Evolutionary conservation across 1,140 invertebrate species (phyloP).

Genomic region (Alviniconcha marisindica): DNA sequence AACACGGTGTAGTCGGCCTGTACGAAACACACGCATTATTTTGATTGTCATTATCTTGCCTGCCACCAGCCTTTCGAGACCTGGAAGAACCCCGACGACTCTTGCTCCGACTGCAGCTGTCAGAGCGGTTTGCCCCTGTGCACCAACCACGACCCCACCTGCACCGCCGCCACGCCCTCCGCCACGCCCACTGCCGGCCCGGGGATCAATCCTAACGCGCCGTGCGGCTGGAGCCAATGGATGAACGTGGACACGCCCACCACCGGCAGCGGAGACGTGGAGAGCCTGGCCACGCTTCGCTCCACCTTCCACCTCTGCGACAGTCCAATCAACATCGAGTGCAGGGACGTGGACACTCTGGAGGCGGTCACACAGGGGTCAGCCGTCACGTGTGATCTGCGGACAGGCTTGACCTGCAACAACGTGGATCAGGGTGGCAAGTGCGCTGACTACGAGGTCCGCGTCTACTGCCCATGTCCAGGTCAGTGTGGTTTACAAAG

Average conservation of each 20-base stretch:
- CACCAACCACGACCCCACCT: slow-evolving; percentile 44
- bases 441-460: slow-evolving; percentile 76
- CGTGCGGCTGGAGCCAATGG: slow-evolving; percentile 65
- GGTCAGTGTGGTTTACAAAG: not conserved
- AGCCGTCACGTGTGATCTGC: slow-evolving; percentile 69
- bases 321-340: slow-evolving; percentile 65
- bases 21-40: no score
- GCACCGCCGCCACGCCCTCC: slow-evolving; percentile 31
- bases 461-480: slow-evolving; percentile 75
- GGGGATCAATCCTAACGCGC: not conserved
- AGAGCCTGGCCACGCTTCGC: slow-evolving; percentile 50
- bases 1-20: no score
- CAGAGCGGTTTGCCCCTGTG: slow-evolving; percentile 51
- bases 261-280: slow-evolving; percentile 62
- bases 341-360: slow-evolving; percentile 51
- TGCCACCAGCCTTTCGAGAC: slow-evolving; percentile 55
- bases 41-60: no score
- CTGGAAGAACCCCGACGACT: slow-evolving; percentile 57
- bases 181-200: slow-evolving; percentile 13
- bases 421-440: slow-evolving; percentile 66
- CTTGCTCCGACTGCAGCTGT: slow-evolving; percentile 60
- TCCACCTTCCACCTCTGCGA: slow-evolving; percentile 50
- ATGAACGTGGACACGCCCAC: slow-evolving; percentile 62
- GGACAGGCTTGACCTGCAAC: slow-evolving; percentile 72
- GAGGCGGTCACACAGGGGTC: slow-evolving; percentile 25